Evolutionary conservation across 2,888 invertebrate genomes (phyloP).

Genomic region (Zeuzera pyrina): DNA sequence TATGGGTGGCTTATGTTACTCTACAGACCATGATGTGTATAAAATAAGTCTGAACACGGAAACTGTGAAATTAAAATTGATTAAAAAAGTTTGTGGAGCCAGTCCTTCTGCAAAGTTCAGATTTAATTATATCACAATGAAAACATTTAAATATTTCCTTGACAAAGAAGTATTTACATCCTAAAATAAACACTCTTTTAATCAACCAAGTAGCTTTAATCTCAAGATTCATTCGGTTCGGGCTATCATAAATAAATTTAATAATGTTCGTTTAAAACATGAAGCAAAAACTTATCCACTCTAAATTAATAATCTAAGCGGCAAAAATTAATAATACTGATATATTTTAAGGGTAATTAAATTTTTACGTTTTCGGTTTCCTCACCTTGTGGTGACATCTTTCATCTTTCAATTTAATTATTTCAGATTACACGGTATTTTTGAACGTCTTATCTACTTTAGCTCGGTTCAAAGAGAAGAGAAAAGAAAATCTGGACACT

Average conservation of each 20-base stretch:
- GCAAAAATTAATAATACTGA: constrained; percentile 11
- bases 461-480: no score
- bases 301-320: constrained; percentile 6
- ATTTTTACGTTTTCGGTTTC: no score
- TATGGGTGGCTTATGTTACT: constrained; percentile 14
- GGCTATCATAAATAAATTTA: constrained; percentile 14
- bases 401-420: no score
- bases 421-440: no score
- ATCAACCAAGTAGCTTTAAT: constrained; percentile 8
- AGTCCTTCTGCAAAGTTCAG: not conserved
- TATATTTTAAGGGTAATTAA: constrained; percentile 6
- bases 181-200: constrained; percentile 4
- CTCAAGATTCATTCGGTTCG: constrained; percentile 11
- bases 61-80: not conserved
- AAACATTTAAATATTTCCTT: not conserved
- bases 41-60: constrained; percentile 11
- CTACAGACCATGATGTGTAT: constrained; percentile 15
- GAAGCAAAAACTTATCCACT: constrained; percentile 7
- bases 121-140: not conserved
- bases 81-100: not conserved
- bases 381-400: no score
- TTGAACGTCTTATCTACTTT: no score
- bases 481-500: no score
- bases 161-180: not conserved
- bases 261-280: constrained; percentile 11